Percentiles rank a stretch among this genome's conserved stretches.
These are phyloP conservation scores for Meiosimyza platycephala DNA, from an alignment of 2,888 invertebrate species.

Conservation along the genomic window DNA sequence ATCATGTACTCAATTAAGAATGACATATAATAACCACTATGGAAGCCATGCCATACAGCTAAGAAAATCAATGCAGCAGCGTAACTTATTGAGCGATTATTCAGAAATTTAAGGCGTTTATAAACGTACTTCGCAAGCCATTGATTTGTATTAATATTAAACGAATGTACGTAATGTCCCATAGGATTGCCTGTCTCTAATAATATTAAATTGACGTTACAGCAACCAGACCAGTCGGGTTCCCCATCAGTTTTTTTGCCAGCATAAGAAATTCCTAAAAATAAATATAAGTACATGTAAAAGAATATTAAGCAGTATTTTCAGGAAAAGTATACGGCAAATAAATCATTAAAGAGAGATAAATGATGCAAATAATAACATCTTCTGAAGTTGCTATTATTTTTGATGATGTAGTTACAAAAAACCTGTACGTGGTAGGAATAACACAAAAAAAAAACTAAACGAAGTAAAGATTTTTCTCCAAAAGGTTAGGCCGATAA, in stretches of 20 bases:
- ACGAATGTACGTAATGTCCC: slow-evolving; percentile 88
- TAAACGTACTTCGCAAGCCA: slow-evolving; percentile 96
- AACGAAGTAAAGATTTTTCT: no score
- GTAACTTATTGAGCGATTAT: slow-evolving; percentile 85
- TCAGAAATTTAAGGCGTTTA: slow-evolving; percentile 91
- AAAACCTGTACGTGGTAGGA: no score
- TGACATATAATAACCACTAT: slow-evolving; percentile 92
- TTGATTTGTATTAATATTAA: slow-evolving; percentile 95
- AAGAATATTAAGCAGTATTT: background rate
- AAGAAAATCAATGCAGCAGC: slow-evolving; percentile 84
- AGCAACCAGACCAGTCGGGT: slow-evolving; percentile 91
- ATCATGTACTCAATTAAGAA: slow-evolving; percentile 93
- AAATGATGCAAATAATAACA: no score
- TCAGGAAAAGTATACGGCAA: background rate
- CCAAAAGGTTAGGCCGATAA: no score
- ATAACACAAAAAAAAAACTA: no score
- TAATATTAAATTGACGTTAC: slow-evolving; percentile 84
- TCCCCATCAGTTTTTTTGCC: slow-evolving; percentile 74
- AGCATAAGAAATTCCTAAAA: slow-evolving; percentile 78
- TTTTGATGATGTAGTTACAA: no score
- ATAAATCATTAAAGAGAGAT: no score
- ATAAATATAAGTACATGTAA: no score
- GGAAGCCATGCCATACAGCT: slow-evolving; percentile 96
- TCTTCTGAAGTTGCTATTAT: no score
- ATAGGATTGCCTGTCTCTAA: slow-evolving; percentile 88